phyloP scores from a whole-genome alignment of 2,888 invertebrate genomes.

The Drosophila suboccidentalis region DNA sequence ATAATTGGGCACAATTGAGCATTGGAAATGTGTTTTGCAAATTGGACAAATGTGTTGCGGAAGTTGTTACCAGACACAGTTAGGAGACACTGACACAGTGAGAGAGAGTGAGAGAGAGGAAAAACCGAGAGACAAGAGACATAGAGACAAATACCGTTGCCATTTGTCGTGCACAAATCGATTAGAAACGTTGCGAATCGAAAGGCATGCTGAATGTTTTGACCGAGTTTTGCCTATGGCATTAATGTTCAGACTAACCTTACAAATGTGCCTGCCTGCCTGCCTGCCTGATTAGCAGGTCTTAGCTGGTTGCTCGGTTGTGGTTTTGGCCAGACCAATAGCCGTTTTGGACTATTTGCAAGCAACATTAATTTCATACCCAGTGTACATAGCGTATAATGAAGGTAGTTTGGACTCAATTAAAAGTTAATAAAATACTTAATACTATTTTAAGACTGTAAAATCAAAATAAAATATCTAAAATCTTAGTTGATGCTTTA shows the following conservation, averaged over 20 bases:
- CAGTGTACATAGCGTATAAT: not conserved
- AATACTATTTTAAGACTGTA: no score
- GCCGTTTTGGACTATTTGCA: constrained; percentile 1
- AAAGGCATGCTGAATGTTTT: constrained; percentile 58
- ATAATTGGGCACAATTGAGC: constrained; percentile 80
- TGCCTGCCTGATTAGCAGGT: constrained; percentile 49
- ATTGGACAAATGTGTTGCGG: constrained; percentile 77
- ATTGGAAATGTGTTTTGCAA: constrained; percentile 66
- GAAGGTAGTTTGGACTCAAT: not conserved
- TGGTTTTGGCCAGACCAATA: constrained; percentile 5
- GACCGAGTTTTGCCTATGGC: constrained; percentile 70
- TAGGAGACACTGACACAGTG: constrained; percentile 7
- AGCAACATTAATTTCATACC: not conserved
- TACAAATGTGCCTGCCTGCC: constrained; percentile 30
- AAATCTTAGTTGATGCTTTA: no score
- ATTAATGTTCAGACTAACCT: constrained; percentile 51
- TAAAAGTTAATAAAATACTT: not conserved
- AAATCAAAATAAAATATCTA: no score
- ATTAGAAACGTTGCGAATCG: constrained; percentile 48
- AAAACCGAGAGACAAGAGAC: constrained; percentile 1
- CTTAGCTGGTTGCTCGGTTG: not conserved
- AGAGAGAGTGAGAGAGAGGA: not conserved
- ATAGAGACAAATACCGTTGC: constrained; percentile 59
- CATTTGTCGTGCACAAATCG: constrained; percentile 63
- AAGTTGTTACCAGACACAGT: constrained; percentile 65